These are phyloP conservation scores for Melinaea menophilus DNA, from an alignment of 2,888 invertebrate genomes.

Conservation along the genomic window DNA sequence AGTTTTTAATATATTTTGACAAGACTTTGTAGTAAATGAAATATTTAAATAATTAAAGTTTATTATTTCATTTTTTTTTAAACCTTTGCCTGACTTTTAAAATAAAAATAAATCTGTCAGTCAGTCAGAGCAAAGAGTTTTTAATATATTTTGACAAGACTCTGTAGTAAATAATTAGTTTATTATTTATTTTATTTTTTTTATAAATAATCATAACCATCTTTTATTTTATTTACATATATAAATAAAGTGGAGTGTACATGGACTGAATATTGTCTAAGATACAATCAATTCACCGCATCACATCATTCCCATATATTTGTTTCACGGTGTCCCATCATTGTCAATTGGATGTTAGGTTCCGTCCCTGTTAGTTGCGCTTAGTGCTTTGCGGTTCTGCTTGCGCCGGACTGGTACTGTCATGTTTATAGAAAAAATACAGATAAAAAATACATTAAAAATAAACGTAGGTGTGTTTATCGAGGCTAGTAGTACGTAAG, in stretches of 20 bases:
- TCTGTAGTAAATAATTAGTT: too few species aligned
- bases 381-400: constrained; percentile 33
- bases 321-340: constrained; percentile 27
- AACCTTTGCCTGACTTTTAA: background rate
- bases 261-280: constrained; percentile 4
- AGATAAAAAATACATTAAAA: constrained; percentile 2
- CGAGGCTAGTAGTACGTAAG: constrained; percentile 23
- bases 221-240: constrained; percentile 13
- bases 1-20: constrained; percentile 20
- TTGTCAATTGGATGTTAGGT: constrained; percentile 26
- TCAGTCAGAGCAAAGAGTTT: constrained; percentile 16
- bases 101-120: constrained; percentile 1
- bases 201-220: constrained; percentile 10
- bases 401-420: constrained; percentile 24
- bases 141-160: constrained; percentile 9
- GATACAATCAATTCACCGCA: constrained; percentile 32
- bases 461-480: background rate
- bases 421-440: constrained; percentile 3
- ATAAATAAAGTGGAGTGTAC: constrained; percentile 22
- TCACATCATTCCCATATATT: constrained; percentile 28
- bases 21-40: too few species aligned
- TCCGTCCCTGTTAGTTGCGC: constrained; percentile 23
- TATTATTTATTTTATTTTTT: background rate
- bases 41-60: too few species aligned
- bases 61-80: background rate